Evolutionary conservation across 2,797 vertebrate species (phyloP).

Genomic region (Cottoperca gobio): DNA sequence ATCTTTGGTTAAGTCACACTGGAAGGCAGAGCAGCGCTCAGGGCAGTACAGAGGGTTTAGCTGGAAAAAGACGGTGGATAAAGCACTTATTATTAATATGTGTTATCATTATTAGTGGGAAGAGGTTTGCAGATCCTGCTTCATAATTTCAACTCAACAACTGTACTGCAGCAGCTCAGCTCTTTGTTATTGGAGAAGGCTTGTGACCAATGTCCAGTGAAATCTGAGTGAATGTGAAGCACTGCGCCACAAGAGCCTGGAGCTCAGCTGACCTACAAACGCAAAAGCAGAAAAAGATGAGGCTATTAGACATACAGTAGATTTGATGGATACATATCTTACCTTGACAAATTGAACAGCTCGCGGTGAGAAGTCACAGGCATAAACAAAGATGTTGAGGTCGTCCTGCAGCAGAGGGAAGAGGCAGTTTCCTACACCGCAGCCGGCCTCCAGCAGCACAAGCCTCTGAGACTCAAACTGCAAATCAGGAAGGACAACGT

Average conservation of each 20-base stretch:
- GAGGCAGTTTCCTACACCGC: slow-evolving; percentile 98
- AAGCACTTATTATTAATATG: background rate
- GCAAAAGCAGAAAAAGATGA: background rate
- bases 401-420: slow-evolving; percentile 96
- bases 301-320: background rate
- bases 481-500: background rate
- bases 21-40: slow-evolving; percentile 91
- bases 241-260: background rate
- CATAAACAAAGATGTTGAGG: slow-evolving; percentile 91
- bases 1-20: slow-evolving; percentile 94
- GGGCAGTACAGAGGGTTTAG: slow-evolving; percentile 88
- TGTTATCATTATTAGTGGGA: background rate
- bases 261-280: background rate
- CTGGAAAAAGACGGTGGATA: slow-evolving; percentile 72
- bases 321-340: slow-evolving; percentile 36
- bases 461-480: slow-evolving; percentile 91
- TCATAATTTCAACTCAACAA: background rate
- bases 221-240: background rate
- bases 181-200: no score
- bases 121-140: no score
- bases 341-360: slow-evolving; percentile 97
- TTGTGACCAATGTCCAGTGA: no score
- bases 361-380: slow-evolving; percentile 97
- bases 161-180: no score
- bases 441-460: slow-evolving; percentile 95